phyloP scores from a whole-genome alignment of 2,113 vertebrate species.

The Vidua chalybeata region DNA sequence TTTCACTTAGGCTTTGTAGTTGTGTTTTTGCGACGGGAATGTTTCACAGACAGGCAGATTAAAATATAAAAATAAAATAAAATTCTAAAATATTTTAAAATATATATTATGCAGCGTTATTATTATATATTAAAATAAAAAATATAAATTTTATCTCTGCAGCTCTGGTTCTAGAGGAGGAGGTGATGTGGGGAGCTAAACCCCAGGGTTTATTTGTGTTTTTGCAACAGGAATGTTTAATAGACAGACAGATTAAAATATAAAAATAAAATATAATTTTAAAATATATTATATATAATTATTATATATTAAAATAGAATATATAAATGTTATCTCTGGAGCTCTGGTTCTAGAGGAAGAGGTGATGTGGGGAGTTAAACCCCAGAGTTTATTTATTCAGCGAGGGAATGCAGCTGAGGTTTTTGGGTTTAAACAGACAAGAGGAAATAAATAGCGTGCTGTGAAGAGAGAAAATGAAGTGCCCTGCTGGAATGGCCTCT shows the following conservation, averaged over 20 bases:
- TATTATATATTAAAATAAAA: no score
- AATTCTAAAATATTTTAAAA: no score
- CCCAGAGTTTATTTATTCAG: neutral
- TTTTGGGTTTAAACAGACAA: neutral
- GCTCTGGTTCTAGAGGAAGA: neutral
- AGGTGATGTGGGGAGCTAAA: no score
- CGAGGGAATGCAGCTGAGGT: neutral
- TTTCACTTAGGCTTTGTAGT: neutral
- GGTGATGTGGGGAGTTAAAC: neutral
- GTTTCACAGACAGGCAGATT: neutral
- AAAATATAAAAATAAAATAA: no score
- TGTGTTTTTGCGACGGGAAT: neutral
- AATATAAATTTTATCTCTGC: no score
- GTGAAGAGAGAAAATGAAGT: rapidly evolving
- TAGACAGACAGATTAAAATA: no score
- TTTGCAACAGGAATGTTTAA: no score
- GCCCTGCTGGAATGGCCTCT: rapidly evolving
- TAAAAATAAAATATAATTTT: no score
- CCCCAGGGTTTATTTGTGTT: no score
- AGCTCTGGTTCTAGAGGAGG: no score
- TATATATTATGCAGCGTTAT: no score
- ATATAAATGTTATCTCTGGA: neutral
- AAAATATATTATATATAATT: no score
- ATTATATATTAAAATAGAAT: neutral
- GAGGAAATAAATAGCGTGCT: neutral